phyloP scores from a whole-genome alignment of 2,888 invertebrate genomes.

The Calameuta pallipes region DNA sequence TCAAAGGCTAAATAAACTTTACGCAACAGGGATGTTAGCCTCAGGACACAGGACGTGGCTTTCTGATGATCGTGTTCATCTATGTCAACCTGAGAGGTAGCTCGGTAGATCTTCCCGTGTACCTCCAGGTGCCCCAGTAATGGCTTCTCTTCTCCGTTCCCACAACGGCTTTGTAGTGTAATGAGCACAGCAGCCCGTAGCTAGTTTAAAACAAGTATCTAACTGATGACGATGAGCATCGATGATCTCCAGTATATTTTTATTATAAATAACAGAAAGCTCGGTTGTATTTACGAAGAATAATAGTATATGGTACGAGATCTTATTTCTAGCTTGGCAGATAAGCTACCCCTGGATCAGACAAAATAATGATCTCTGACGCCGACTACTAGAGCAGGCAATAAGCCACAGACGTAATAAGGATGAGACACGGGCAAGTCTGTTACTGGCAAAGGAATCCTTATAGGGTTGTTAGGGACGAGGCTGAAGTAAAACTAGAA shows the following conservation, averaged over 20 bases:
- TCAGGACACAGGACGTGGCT: conserved; percentile 35
- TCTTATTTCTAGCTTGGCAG: not conserved
- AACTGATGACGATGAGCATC: not conserved
- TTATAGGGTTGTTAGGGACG: not conserved
- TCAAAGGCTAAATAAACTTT: conserved; percentile 46
- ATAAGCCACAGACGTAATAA: not conserved
- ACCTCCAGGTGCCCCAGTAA: conserved; percentile 1
- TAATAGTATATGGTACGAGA: not conserved
- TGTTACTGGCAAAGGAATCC: not conserved
- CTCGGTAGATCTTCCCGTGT: not conserved
- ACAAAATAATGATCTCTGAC: not conserved
- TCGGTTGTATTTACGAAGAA: not conserved
- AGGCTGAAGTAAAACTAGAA: conserved; percentile 23
- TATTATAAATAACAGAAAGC: not conserved
- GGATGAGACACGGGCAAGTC: not conserved
- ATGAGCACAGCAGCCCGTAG: conserved; percentile 13
- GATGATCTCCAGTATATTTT: not conserved
- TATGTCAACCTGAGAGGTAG: conserved; percentile 6
- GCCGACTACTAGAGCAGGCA: not conserved
- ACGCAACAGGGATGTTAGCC: conserved; percentile 41
- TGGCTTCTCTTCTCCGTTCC: conserved; percentile 1
- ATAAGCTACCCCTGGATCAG: not conserved
- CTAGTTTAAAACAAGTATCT: not conserved
- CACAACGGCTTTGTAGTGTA: conserved; percentile 5
- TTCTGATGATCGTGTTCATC: conserved; percentile 42